Evolutionary conservation across 1,140 invertebrate genomes (phyloP), one percentile per base, ranked within the genome.

Genomic region (Drosophila santomea): DNA sequence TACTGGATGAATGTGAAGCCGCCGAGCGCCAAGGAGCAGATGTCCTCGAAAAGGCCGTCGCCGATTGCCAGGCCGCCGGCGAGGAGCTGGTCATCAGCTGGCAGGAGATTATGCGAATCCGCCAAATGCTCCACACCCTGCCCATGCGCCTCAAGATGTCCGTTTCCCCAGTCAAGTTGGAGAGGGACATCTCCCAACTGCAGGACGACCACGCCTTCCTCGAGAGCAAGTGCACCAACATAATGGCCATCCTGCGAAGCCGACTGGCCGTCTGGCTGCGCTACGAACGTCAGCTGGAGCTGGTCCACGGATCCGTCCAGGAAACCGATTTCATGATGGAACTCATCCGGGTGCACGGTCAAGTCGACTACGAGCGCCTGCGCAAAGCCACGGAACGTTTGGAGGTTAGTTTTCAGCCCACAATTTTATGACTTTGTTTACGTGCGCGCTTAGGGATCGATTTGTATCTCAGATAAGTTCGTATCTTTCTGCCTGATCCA

Each of bases 241-340:
- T 97, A 2, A 92, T 96, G 60, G 93, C 93, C 2, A 86, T 95
- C n/a, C 91, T 97, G 4, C 93, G 94, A n/a, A 94, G 93, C 48
- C 94, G 95, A 8, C 80, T 96, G 17, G 94, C 93, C 10, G 88
- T 97, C 6, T 97, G 96, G 96, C 93, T 94, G 36, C 93, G 95
- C 28, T 97, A 96, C 78, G 96, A 97, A 74, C 93, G 94, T 15
- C 96, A 96, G 76, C 90, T 97, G 62, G 96, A 97, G 77, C 79
- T 95, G 89, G 96, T 97, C 1, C 95, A 97, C 54, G 95, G 96
- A 36, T 96, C 96, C 0, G 95, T 97, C 0, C 94, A 96, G 60
- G 96, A 97, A 75, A 96, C 96, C 0, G 96, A 97, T 90, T 97
- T 96, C 78, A 97, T 97, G 96, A 96, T 97, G 93, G 96, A 97